Percentiles rank a stretch among this genome's conserved stretches.
Evolutionary conservation across 2,888 invertebrate species (phyloP).

Genomic region (Agrochola circellaris): DNA sequence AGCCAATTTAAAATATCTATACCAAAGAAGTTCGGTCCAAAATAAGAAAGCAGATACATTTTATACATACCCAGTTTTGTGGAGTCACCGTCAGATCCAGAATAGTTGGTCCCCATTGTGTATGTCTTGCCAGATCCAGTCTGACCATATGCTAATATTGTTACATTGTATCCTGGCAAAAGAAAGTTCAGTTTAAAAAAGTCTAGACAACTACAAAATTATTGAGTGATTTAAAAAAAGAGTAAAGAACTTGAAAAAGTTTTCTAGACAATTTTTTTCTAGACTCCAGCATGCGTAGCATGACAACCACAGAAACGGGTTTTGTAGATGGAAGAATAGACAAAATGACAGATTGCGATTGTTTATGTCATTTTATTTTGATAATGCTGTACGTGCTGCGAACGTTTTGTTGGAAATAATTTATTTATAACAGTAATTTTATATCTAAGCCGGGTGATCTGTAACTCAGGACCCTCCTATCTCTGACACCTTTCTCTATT

Average conservation of each 20-base stretch:
- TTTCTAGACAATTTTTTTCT: neutral
- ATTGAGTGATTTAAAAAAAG: neutral
- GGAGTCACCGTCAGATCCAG: conserved; percentile 90
- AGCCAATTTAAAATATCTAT: neutral
- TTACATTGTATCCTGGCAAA: conserved; percentile 96
- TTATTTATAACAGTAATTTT: neutral
- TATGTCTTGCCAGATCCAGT: conserved; percentile 98
- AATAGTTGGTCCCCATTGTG: conserved; percentile 97
- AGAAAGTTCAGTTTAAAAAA: neutral
- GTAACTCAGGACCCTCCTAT: too few species aligned
- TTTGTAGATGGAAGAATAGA: too few species aligned
- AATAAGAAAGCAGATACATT: neutral
- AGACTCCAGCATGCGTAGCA: too few species aligned
- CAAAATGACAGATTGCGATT: too few species aligned
- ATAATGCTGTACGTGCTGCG: too few species aligned
- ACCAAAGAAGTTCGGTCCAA: neutral
- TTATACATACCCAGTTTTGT: conserved; percentile 83
- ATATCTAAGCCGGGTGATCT: neutral
- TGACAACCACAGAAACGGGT: too few species aligned
- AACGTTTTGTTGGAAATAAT: neutral
- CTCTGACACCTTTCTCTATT: neutral
- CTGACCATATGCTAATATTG: conserved; percentile 98
- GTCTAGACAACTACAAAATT: too few species aligned
- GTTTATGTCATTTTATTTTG: too few species aligned
- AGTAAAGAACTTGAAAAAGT: too few species aligned